Evolutionary conservation across 2,797 vertebrate genomes (phyloP), one percentile per base, ranked within the genome.

Genomic region (Yasuhikotakia modesta): DNA sequence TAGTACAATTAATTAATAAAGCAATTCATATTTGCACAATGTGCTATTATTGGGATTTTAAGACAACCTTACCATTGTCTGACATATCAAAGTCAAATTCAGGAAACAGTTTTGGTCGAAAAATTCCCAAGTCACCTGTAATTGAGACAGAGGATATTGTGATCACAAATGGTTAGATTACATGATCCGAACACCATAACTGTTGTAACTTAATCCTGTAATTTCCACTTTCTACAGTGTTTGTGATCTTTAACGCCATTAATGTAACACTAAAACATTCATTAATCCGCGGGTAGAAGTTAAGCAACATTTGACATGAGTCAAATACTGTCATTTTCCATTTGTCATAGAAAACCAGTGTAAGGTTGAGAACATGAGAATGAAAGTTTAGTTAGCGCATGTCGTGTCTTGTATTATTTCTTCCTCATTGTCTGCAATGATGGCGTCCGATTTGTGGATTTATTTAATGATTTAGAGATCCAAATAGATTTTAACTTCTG

Each of bases 41-140:
- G 12, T 21, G 30, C 11, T 65, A 53, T 45, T 53, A 66, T 70
- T 30, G 52, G 32, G 30, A 64, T 60, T 16, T 24, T 27, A 24
- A 11, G 27, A 8, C 48, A 68, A 63, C 24, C 78, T 81, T 88
- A 89, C 87, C 87, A 72, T 86, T 66, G 24, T 87, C 86, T 68
- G 85, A 84, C 53, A 76, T 32, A 39, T 50, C 64, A 52, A 70
- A 64, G 58, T 84, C 87, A 52, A 58, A 80, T 70, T 81, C 76
- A 19, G 78, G 69, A 52, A 69, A 74, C 12, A 57, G 61, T 1
- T 79, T 78, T 30, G 80, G 68, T n/a, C 82, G 83, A 60, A 70
- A 61, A 43, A 79, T 52, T 83, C 88, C 88, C 71, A 87, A 74
- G 50, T 89, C 78, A 73, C 87, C 87, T 89, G 10, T 27, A 58